Evolutionary conservation across 2,113 vertebrate species (phyloP).

Genomic region (Tylochromis polylepis): DNA sequence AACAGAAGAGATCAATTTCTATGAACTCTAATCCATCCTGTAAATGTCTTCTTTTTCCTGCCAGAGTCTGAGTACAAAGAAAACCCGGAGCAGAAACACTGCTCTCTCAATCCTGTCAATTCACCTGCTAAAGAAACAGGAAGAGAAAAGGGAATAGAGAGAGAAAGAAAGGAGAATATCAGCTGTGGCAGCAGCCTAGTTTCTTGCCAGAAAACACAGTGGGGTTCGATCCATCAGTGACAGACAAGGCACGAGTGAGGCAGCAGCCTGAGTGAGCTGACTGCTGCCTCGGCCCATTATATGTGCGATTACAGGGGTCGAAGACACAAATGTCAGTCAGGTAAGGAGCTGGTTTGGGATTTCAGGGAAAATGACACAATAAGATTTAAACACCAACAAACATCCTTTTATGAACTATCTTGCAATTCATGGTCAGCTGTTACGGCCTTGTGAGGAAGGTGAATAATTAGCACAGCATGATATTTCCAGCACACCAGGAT

Average conservation of each 20-base stretch:
- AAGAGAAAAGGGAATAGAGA: background rate
- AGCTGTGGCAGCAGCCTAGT: background rate
- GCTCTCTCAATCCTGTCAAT: background rate
- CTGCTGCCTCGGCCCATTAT: background rate
- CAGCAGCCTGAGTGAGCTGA: background rate
- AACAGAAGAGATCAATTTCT: conserved; percentile 22
- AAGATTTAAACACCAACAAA: background rate
- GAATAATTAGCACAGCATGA: background rate
- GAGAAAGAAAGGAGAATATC: background rate
- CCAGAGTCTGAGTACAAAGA: background rate
- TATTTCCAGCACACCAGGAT: background rate
- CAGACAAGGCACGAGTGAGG: background rate
- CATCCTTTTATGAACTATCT: background rate
- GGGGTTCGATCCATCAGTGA: conserved; percentile 10
- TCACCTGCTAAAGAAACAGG: background rate
- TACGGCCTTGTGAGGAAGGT: background rate
- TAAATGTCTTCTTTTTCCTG: conserved; percentile 3
- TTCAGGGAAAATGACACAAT: background rate
- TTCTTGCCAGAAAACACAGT: conserved; percentile 5
- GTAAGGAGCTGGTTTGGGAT: background rate
- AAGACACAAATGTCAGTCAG: background rate
- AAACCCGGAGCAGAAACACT: conserved; percentile 11
- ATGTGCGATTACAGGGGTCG: background rate
- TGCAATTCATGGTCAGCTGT: background rate
- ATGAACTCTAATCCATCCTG: conserved; percentile 15